Conservation (phyloP, 2,888 invertebrate genomes). For the Lithophane socia region DNA sequence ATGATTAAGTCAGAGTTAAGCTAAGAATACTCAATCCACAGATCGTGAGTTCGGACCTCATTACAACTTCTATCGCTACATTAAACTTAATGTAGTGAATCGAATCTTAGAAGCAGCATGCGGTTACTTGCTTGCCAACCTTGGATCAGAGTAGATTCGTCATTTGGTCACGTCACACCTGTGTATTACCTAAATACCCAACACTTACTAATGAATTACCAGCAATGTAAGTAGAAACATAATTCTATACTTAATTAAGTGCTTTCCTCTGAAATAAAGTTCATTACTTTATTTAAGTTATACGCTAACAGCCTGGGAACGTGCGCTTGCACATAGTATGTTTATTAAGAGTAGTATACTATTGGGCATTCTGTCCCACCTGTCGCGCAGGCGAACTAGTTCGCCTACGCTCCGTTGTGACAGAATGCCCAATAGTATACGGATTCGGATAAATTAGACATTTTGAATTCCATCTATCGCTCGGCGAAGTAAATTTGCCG, state of each 20-base stretch:
- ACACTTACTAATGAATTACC: neutral
- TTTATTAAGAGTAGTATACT: too few relatives aligned
- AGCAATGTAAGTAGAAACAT: neutral
- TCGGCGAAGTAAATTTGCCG: too few relatives aligned
- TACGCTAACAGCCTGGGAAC: neutral
- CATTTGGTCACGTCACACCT: constrained; percentile 19
- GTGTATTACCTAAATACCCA: constrained; percentile 8
- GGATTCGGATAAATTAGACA: too few relatives aligned
- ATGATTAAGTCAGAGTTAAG: constrained; percentile 40
- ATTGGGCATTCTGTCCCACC: too few relatives aligned
- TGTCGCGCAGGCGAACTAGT: too few relatives aligned
- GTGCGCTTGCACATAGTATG: constrained; percentile 35
- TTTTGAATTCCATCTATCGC: too few relatives aligned
- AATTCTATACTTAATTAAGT: neutral
- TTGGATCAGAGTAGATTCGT: constrained; percentile 24
- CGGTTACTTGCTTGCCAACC: constrained; percentile 34
- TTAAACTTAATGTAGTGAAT: constrained; percentile 57
- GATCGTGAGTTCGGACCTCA: constrained; percentile 58
- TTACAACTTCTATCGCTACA: constrained; percentile 56
- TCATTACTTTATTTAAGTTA: constrained; percentile 24
- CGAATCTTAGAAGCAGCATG: constrained; percentile 41
- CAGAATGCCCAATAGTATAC: too few relatives aligned
- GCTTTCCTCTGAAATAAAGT: constrained; percentile 18
- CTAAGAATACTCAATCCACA: constrained; percentile 47
- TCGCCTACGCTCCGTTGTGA: too few relatives aligned